Conservation (phyloP, 2,888 invertebrate genomes). For the Carterocephalus palaemon region DNA sequence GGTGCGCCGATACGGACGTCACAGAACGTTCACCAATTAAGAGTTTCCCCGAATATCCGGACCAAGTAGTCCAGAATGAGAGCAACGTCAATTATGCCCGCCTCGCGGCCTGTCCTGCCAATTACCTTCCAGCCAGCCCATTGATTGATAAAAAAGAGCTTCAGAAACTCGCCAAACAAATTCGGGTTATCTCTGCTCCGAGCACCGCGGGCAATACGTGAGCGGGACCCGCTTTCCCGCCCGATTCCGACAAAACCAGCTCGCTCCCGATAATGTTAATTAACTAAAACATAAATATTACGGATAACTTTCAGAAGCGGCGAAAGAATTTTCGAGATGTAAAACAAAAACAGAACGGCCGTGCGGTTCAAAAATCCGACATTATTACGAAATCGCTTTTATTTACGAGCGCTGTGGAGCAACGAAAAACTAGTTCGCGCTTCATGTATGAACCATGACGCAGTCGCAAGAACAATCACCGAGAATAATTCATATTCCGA, state of each 20-base stretch:
- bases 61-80: slow-evolving; percentile 71
- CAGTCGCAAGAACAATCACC: slow-evolving; percentile 73
- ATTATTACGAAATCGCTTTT: slow-evolving; percentile 58
- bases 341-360: slow-evolving; percentile 44
- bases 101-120: slow-evolving; percentile 61
- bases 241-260: slow-evolving; percentile 47
- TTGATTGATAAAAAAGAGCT: slow-evolving; percentile 75
- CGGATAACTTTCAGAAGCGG: slow-evolving; percentile 43
- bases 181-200: slow-evolving; percentile 61
- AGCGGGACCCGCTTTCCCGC: slow-evolving; percentile 43
- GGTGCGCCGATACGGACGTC: slow-evolving; percentile 70
- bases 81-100: slow-evolving; percentile 72
- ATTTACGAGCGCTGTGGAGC: slow-evolving; percentile 55
- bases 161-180: slow-evolving; percentile 70
- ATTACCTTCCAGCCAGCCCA: slow-evolving; percentile 62
- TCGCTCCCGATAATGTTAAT: slow-evolving; percentile 58
- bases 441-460: slow-evolving; percentile 79
- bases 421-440: slow-evolving; percentile 73
- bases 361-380: slow-evolving; percentile 50
- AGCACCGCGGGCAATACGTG: slow-evolving; percentile 50
- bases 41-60: slow-evolving; percentile 74
- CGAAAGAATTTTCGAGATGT: slow-evolving; percentile 30
- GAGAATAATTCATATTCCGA: slow-evolving; percentile 78
- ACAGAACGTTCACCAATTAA: slow-evolving; percentile 77
- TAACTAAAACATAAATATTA: slow-evolving; percentile 47